phyloP scores from a whole-genome alignment of 1,140 invertebrate genomes.

The Drosophila bocqueti region DNA sequence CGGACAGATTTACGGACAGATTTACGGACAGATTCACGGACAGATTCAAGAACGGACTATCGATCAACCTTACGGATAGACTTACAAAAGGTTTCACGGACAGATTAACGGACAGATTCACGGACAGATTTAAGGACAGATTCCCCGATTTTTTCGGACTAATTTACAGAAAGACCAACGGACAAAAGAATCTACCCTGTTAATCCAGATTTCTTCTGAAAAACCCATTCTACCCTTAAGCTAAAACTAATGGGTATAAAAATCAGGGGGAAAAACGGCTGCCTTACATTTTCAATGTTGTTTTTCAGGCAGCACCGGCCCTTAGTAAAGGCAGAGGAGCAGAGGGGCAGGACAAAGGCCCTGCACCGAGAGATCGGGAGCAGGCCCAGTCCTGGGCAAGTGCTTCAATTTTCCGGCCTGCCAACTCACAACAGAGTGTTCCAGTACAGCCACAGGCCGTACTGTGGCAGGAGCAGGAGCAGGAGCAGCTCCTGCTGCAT shows the following conservation, averaged over 20 bases:
- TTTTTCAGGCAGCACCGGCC: conserved; percentile 31
- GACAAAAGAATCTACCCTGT: no score
- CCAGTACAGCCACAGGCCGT: conserved; percentile 24
- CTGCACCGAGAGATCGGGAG: conserved; percentile 13
- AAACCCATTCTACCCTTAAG: neutral
- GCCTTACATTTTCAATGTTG: conserved; percentile 67
- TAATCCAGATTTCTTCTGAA: no score
- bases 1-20: neutral
- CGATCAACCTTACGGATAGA: no score
- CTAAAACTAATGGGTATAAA: conserved; percentile 1
- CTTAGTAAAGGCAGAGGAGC: neutral
- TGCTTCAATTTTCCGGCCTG: conserved; percentile 80
- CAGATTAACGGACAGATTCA: neutral
- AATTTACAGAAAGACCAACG: neutral
- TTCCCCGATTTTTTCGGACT: neutral
- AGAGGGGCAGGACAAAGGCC: conserved; percentile 41
- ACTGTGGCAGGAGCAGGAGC: neutral
- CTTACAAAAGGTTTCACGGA: no score
- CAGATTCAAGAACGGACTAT: no score
- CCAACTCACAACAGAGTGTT: conserved; percentile 58
- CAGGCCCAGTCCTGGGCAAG: conserved; percentile 50
- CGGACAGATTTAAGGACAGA: neutral
- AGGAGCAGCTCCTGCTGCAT: conserved; percentile 55
- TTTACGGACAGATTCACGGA: neutral
- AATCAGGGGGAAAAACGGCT: conserved; percentile 9